Conservation (phyloP, 2,888 invertebrate genomes). For the Polyommatus icarus region DNA sequence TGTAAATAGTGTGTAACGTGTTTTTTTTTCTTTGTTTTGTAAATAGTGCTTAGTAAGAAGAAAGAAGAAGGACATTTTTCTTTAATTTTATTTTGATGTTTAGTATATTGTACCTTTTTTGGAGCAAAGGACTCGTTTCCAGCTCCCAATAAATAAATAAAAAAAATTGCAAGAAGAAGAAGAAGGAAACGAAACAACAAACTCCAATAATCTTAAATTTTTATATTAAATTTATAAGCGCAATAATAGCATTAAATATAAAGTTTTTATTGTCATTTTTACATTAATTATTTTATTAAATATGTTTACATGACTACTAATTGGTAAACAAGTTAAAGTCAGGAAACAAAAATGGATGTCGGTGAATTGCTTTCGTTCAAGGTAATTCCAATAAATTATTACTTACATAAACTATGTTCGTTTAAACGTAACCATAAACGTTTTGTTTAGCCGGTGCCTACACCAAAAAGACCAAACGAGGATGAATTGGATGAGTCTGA, state of each 20-base stretch:
- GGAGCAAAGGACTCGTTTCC: too few species aligned
- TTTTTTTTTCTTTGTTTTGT: too few species aligned
- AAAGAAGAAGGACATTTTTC: too few species aligned
- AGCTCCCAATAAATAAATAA: too few species aligned
- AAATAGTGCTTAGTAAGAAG: too few species aligned
- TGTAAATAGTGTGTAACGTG: too few species aligned
- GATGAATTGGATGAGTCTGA: constrained; percentile 85
- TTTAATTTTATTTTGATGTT: too few species aligned
- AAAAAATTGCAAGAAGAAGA: too few species aligned
- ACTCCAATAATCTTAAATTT: too few species aligned
- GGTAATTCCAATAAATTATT: constrained; percentile 49
- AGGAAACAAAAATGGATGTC: constrained; percentile 66
- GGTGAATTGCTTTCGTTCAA: constrained; percentile 75
- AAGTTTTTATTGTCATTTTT: neutral
- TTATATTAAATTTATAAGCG: neutral
- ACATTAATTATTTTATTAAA: neutral
- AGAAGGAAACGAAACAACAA: too few species aligned
- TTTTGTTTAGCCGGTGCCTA: constrained; percentile 86
- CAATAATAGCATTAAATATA: neutral
- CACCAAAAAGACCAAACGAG: constrained; percentile 86
- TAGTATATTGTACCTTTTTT: too few species aligned
- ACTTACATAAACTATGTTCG: neutral
- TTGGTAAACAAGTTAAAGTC: constrained; percentile 11
- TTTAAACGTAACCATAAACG: neutral
- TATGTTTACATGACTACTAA: neutral